Evolutionary conservation across 2,797 vertebrate genomes (phyloP), one percentile per base, ranked within the genome.

Genomic region (Notolepis coatsorum): DNA sequence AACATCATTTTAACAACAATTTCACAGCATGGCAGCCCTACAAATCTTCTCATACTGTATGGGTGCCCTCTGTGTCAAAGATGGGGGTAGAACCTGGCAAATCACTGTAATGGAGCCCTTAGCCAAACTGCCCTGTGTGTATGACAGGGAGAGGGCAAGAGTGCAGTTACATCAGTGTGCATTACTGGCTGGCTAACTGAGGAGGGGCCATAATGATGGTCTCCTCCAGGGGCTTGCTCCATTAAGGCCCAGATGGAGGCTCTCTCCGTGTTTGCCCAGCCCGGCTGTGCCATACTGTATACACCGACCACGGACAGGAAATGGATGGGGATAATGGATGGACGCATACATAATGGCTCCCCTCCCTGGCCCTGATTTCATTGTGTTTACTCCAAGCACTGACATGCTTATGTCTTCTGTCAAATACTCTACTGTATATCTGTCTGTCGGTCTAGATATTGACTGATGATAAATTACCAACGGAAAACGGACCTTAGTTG

Each of bases 271-370:
- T 84, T 86, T 81, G 82, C 62, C 75, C 71, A 79, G 75, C 84
- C 72, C 80, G 84, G 61, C 71, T 56, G 41, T 77, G 81, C 84
- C 73, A 73, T 77, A n/a, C n/a, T n/a, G n/a, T n/a, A n/a, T n/a
- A 55, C 73, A 56, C 58, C 20, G 51, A 65, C 76, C 77, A 76
- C 73, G 79, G 65, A 71, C 82, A 88, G 89, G 89, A 90, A 91
- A 90, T 89, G 84, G 87, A 83, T 17, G 57, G 41, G 53, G 75
- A 65, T 90, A 91, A 91, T 91, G 87, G 90, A 80, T 69, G 87
- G 90, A 80, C 68, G 73, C 73, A 74, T 69, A 66, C 79, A 82
- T 86, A 89, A 88, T 88, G 84, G 85, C 68, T 62, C 17, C 6
- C 24, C 68, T 85, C 84, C 75, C 82, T 79, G 81, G 70, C 77